A percentile compares a stretch with the other conserved stretches of the same genome.
Conservation (phyloP, 1,140 invertebrate genomes). For the Polypedilum pembai region DNA sequence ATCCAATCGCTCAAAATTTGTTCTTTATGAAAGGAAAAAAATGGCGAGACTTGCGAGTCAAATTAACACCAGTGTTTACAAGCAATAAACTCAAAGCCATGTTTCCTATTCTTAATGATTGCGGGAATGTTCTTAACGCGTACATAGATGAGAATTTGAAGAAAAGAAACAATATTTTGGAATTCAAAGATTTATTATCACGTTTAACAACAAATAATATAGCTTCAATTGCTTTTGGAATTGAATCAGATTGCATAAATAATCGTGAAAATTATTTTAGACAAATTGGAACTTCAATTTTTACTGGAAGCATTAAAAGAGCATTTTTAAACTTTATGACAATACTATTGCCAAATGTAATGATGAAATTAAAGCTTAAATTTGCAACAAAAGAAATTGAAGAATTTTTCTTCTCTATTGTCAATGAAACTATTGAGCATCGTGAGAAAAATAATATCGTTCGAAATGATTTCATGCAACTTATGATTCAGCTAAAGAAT, state of each 20-base stretch:
- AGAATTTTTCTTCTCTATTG: constrained; percentile 36
- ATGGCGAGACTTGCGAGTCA: constrained; percentile 53
- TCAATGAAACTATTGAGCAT: constrained; percentile 36
- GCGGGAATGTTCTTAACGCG: not conserved
- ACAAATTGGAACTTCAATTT: constrained; percentile 35
- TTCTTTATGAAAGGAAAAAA: constrained; percentile 47
- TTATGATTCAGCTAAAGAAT: constrained; percentile 31
- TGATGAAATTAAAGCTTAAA: constrained; percentile 32
- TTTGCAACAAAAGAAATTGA: constrained; percentile 32
- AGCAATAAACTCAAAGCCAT: constrained; percentile 38
- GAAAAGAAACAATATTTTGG: not conserved
- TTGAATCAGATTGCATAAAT: constrained; percentile 37
- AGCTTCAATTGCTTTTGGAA: constrained; percentile 41
- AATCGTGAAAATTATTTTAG: constrained; percentile 36
- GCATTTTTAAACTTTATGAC: constrained; percentile 32
- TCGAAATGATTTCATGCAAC: constrained; percentile 37
- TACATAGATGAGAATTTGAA: not conserved
- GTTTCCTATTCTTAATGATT: not conserved
- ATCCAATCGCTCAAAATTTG: constrained; percentile 47
- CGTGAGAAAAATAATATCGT: constrained; percentile 36
- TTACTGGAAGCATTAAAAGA: constrained; percentile 30
- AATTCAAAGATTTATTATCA: constrained; percentile 33
- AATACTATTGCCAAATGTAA: constrained; percentile 34
- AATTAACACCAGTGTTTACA: constrained; percentile 57
- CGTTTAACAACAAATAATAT: constrained; percentile 37